These are phyloP conservation scores for Bugula neritina DNA, from an alignment of 2,888 invertebrate species.

Conservation along the genomic window DNA sequence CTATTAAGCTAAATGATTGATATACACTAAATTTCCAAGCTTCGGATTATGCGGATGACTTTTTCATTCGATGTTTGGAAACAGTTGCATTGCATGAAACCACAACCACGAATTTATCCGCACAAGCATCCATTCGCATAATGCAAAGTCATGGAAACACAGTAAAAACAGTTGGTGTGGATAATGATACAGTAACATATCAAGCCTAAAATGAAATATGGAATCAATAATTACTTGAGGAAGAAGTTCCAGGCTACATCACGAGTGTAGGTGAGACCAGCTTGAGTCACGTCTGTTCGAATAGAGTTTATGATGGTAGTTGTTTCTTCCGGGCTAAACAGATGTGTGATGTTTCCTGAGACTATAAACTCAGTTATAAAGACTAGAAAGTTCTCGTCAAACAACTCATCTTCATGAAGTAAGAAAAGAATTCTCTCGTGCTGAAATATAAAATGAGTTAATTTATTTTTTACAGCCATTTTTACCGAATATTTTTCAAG, in stretches of 20 bases:
- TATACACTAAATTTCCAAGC: too few species aligned
- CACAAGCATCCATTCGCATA: too few species aligned
- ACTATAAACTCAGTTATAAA: slow-evolving; percentile 50
- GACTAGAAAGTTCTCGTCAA: slow-evolving; percentile 48
- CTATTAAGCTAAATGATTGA: too few species aligned
- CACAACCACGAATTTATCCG: too few species aligned
- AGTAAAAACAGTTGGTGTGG: too few species aligned
- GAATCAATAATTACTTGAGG: slow-evolving; percentile 44
- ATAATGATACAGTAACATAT: too few species aligned
- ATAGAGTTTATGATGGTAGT: slow-evolving; percentile 53
- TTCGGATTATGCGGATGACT: too few species aligned
- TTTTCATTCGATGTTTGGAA: too few species aligned
- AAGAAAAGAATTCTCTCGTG: slow-evolving; percentile 49
- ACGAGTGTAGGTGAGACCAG: slow-evolving; percentile 50
- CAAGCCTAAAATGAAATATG: too few species aligned
- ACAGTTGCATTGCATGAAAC: too few species aligned
- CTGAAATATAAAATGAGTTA: slow-evolving; percentile 33
- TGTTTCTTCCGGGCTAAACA: slow-evolving; percentile 51
- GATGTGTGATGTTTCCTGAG: slow-evolving; percentile 46
- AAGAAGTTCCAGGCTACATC: slow-evolving; percentile 54
- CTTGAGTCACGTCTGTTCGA: slow-evolving; percentile 51
- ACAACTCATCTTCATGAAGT: slow-evolving; percentile 48
- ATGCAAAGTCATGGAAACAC: too few species aligned
- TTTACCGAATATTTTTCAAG: background rate
- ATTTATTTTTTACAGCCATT: too few species aligned